Percentiles rank a stretch among this genome's conserved stretches.
Conservation (phyloP, 2,113 vertebrate species). For the Petromus typicus region DNA sequence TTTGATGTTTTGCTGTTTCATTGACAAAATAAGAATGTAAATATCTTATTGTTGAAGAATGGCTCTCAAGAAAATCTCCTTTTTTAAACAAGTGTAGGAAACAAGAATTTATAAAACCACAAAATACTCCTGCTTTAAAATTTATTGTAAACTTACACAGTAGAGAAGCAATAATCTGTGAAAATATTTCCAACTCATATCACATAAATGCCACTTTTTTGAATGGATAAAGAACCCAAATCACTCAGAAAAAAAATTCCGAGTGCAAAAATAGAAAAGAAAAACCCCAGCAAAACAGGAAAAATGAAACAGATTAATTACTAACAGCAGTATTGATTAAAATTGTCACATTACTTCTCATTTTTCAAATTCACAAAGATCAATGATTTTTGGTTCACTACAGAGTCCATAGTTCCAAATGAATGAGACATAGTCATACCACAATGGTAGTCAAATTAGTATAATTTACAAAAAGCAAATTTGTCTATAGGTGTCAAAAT, state of each 20-base stretch:
- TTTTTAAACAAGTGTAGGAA: conserved; percentile 8
- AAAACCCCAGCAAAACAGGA: background rate
- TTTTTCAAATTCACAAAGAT: background rate
- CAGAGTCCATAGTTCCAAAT: background rate
- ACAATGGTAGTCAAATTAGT: background rate
- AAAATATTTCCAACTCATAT: background rate
- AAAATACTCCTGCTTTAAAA: conserved; percentile 44
- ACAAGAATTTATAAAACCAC: background rate
- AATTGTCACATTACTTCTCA: background rate
- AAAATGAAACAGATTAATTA: conserved; percentile 12
- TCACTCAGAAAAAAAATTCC: background rate
- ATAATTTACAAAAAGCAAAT: background rate
- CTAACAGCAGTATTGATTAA: background rate
- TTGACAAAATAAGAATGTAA: background rate
- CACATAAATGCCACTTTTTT: background rate
- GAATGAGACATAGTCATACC: background rate
- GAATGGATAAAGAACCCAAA: background rate
- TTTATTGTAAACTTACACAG: background rate
- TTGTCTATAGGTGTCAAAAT: conserved; percentile 35
- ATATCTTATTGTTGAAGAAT: conserved; percentile 51
- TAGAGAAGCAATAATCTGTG: background rate
- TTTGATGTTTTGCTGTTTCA: conserved; percentile 27
- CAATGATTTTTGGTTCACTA: background rate
- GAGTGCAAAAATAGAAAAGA: background rate
- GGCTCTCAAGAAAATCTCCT: background rate